Evolutionary conservation across 2,888 invertebrate genomes (phyloP), one percentile per base, ranked within the genome.

Genomic region (Zele albiditarsus): DNA sequence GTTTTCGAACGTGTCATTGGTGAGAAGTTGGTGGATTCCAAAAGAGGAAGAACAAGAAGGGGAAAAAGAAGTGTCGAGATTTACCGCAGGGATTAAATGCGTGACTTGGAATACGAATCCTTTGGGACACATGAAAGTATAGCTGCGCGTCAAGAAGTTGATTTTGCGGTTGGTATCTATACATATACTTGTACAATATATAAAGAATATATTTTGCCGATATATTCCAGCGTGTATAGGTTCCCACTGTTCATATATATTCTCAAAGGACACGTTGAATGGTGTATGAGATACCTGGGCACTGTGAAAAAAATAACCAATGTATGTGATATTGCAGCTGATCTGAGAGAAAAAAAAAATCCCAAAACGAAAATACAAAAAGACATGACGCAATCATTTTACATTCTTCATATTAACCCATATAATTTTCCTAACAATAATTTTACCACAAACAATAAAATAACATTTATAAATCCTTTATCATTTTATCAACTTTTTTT

Each of bases 71-170:
- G 62, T 60, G 25, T 62, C 31, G 62, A 31, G 62, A 28, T 27
- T 62, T 62, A 27, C 31, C 62, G 4, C 28, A 27, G 62, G 62
- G 27, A 84, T 85, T 82, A 81, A 85, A 85, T 82, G 82, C 84
- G 86, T 86, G 86, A 86, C 86, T 84, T 79, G 81, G 83, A 87
- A 85, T 84, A 85, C 84, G 84, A 85, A 86, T 85, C 86, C 86
- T 83, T 71, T 74, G 86, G 86, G 87, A 86, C 60, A n/a, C 46
- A 66, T 33, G 46, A 25, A 65, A 25, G 42, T 42, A 53, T 31
- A 60, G 60, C 27, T 62, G 73, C 80, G 73, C 68, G 80, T 80
- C 80, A 77, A 68, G 69, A 73, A 57, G 71, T 27, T 23, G 42
- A 28, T 62, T 62, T 62, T 62, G 20, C 53, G 33, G 25, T 23